A percentile compares a stretch with the other conserved stretches of the same genome.
Evolutionary conservation across 2,888 invertebrate genomes (phyloP).

Genomic region (Rotaria magnacalcarata): DNA sequence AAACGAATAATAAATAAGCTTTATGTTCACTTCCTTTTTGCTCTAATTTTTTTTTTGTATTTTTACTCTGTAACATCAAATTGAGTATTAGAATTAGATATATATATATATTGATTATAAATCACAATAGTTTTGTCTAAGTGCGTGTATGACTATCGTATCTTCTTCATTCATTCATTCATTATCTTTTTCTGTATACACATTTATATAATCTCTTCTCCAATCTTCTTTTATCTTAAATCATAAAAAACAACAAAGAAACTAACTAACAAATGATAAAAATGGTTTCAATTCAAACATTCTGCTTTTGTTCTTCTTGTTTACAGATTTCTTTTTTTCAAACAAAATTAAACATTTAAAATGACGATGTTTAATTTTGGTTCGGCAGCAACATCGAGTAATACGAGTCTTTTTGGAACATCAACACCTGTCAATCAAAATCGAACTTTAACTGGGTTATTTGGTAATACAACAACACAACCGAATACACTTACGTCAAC

Average conservation of each 20-base stretch:
- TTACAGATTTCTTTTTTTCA: neutral
- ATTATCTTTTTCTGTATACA: neutral
- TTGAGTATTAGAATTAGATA: neutral
- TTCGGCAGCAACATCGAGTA: neutral
- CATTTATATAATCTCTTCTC: neutral
- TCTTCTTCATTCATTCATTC: neutral
- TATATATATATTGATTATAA: neutral
- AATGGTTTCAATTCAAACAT: neutral
- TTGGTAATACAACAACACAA: neutral
- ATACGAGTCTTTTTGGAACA: neutral
- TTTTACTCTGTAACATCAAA: neutral
- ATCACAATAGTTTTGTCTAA: neutral
- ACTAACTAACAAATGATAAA: neutral
- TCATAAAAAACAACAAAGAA: neutral
- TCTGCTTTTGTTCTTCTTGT: neutral
- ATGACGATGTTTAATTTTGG: neutral
- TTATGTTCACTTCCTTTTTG: neutral
- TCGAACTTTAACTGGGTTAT: neutral
- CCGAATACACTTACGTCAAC: constrained; percentile 10
- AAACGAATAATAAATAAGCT: neutral
- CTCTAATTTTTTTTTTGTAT: neutral
- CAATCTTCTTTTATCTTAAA: neutral
- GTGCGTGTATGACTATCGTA: neutral
- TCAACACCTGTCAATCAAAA: neutral
- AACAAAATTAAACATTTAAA: neutral